Base-by-base conservation (phyloP, 2,888 invertebrate genomes). In the Xestia sexstrigata region DNA sequence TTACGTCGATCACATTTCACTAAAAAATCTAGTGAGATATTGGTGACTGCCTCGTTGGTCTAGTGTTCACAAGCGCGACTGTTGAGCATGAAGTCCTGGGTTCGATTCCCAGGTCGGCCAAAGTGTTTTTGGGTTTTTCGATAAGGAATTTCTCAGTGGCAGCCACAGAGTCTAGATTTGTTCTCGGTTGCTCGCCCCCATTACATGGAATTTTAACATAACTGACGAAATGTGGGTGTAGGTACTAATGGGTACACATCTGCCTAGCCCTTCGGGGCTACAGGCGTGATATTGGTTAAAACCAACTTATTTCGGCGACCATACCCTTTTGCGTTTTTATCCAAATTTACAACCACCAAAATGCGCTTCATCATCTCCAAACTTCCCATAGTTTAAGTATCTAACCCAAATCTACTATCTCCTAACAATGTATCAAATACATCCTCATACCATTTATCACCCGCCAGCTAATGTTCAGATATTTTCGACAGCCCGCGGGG, bases 381-480 rank as follows among this genome's bases (percentile, higher is more conserved):
- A 23, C 26, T 42, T 68, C 17, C 58, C 75, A 66, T 35, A 68
- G 58, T 66, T 42, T 73, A 45, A 47, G 26, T 67, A 78, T 73
- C 35, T 47, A 75, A 39, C 79, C 79, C 74, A 79, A 68, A 79
- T 79, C 76, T 74, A 66, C 49, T 82, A 79, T 79, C 77, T 79
- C 26, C 39, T 72, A 52, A 79, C 74, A 79, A 83, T 82, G 84
- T 78, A 87, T 73, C 72, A 58, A 30, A 79, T 75, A 79, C 63
- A 81, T 83, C 76, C 69, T 76, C 72, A 67, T 70, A 70, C 76
- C 76, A 83, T 82, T 87, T 88, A 88, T 89, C 89, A 88, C 15
- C 35, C 68, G 35, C 39, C 30, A 58, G 55, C 84, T 89, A 87
- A 89, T 89, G 89, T 83, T 82, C 80, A 79, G 82, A 87, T 89